Percentiles rank a stretch among this genome's conserved stretches.
These are phyloP conservation scores for Dinomys branickii DNA, from an alignment of 2,113 vertebrate genomes.

Conservation along the genomic window DNA sequence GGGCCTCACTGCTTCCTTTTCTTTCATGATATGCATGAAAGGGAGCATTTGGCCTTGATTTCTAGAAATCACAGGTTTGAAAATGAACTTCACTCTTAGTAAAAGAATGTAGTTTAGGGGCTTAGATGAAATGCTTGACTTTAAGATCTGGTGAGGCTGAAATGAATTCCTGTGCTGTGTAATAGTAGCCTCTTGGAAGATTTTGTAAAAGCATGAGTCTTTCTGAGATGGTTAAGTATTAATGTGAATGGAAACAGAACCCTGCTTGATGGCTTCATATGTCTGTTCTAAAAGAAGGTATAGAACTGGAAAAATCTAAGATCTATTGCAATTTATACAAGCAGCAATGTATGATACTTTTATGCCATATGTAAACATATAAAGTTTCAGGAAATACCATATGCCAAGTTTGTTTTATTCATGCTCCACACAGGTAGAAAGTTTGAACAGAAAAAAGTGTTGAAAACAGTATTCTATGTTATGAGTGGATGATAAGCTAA, in stretches of 20 bases:
- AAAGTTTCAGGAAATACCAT: constrained; percentile 11
- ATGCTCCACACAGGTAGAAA: constrained; percentile 11
- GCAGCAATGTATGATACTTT: neutral
- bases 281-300: neutral
- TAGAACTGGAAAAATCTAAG: neutral
- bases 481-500: neutral
- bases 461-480: neutral
- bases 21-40: neutral
- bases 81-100: neutral
- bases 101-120: neutral
- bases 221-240: neutral
- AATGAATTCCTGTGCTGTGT: neutral
- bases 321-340: neutral
- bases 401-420: constrained; percentile 42
- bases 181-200: neutral
- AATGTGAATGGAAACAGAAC: neutral
- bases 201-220: neutral
- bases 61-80: neutral
- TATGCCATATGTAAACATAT: neutral
- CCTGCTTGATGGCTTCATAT: neutral
- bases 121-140: neutral
- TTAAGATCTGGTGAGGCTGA: neutral
- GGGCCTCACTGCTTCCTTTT: rapidly evolving
- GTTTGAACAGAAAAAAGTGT: neutral
- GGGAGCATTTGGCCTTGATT: neutral